Conservation (phyloP, 2,888 invertebrate species). For the Caenorhabditis japonica region DNA sequence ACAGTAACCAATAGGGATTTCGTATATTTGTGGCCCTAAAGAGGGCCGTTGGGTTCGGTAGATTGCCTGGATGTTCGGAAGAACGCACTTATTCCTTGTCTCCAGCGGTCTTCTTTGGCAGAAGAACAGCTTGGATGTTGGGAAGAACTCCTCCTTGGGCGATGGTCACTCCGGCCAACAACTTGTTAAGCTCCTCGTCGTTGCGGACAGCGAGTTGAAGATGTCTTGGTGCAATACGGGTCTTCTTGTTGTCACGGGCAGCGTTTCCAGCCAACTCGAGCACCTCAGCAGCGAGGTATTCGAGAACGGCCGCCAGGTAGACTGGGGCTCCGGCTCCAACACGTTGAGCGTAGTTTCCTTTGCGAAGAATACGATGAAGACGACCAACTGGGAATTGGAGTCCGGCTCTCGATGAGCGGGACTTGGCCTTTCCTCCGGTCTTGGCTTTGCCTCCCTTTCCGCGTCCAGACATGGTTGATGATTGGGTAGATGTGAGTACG, state of each 20-base stretch:
- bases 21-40: slow-evolving; percentile 68
- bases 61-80: no score
- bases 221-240: slow-evolving; percentile 79
- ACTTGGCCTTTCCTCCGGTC: slow-evolving; percentile 63
- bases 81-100: no score
- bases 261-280: slow-evolving; percentile 77
- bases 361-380: slow-evolving; percentile 74
- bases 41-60: slow-evolving; percentile 71
- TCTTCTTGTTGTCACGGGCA: slow-evolving; percentile 80
- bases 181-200: slow-evolving; percentile 75
- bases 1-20: no score
- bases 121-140: no score
- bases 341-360: slow-evolving; percentile 73
- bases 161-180: slow-evolving; percentile 84
- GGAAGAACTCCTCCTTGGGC: slow-evolving; percentile 77
- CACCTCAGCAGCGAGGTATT: slow-evolving; percentile 74
- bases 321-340: slow-evolving; percentile 75
- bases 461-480: slow-evolving; percentile 87
- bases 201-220: slow-evolving; percentile 74
- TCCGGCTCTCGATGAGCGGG: slow-evolving; percentile 74
- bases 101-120: no score
- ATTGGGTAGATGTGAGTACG: no score
- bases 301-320: slow-evolving; percentile 72
- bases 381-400: slow-evolving; percentile 76
- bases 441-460: slow-evolving; percentile 85